Base-by-base conservation (phyloP, 2,113 vertebrate genomes). In the Delphinus delphis region DNA sequence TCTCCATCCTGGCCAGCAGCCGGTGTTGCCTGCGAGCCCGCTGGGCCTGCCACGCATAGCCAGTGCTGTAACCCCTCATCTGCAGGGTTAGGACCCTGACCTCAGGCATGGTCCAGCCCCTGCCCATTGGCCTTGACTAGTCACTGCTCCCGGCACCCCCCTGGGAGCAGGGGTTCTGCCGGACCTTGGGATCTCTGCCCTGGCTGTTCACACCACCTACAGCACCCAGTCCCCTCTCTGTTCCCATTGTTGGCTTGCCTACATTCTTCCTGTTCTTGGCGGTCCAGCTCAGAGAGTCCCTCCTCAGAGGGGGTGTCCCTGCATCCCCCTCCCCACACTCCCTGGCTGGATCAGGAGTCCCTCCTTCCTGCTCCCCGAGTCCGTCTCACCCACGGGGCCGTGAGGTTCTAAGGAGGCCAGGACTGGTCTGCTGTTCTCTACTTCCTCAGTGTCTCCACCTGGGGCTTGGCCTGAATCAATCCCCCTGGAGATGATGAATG, bases 311-410 rank as follows among this genome's bases (percentile, higher is more conserved):
- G 41, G 33, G 25, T 4, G 0, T 11, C 41, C 26, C 28, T 53
- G 41, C 14, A n/a, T 36, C n/a, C 20, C 13, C 5, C 26, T 14
- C 10, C 26, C n/a, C 18, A 14, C 21, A 31, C 31, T 33, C 28
- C 33, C 13, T 20, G 53, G 50, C 28, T 50, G 58, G 79, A 6
- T 13, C 38, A 17, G 28, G 26, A 23, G 8, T 14, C 41, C 38
- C 26, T 18, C n/a, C 41, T 63, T 3, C 41, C 0, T 1, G 2
- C 31, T 47, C 47, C 36, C 58, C 14, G 47, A 33, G 15, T 82
- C 26, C 13, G 1, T 26, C 17, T 31, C 41, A 11, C 25, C 36
- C 23, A 1, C 10, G 31, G 0, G 1, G 25, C 81, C 1, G 0
- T 11, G 65, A 74, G 65, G 10, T 6, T 47, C 0, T 1, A 12